phyloP scores from a whole-genome alignment of 2,113 vertebrate genomes.

The Dinomys branickii region DNA sequence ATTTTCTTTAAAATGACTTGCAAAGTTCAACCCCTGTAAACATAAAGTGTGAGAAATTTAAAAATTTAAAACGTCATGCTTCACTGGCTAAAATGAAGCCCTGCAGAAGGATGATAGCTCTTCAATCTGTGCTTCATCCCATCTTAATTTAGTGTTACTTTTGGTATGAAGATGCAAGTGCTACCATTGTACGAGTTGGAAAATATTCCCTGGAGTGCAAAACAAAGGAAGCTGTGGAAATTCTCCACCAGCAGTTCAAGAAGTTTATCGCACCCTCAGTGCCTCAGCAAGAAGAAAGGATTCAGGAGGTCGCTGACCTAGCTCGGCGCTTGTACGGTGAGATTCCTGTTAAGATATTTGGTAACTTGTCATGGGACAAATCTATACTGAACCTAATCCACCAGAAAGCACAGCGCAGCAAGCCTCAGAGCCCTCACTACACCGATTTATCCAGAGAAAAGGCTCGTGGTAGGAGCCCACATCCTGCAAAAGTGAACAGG shows the following conservation, averaged over 20 bases:
- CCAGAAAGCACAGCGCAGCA: neutral
- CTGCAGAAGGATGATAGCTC: neutral
- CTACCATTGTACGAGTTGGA: constrained; percentile 91
- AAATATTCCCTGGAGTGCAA: constrained; percentile 92
- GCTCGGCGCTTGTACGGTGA: constrained; percentile 91
- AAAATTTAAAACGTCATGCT: neutral
- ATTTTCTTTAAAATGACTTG: constrained; percentile 14
- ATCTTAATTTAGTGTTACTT: constrained; percentile 89
- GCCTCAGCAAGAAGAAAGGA: constrained; percentile 93
- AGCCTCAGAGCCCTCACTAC: neutral
- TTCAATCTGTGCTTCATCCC: constrained; percentile 57
- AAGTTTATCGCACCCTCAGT: constrained; percentile 92
- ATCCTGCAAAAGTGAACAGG: neutral
- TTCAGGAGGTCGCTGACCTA: constrained; percentile 89
- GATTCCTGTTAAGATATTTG: neutral
- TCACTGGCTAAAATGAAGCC: neutral
- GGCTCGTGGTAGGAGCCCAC: neutral
- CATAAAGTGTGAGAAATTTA: neutral
- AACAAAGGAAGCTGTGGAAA: constrained; percentile 90
- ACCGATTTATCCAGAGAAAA: neutral
- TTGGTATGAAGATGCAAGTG: constrained; percentile 93
- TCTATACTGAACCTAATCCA: neutral
- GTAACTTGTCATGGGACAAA: neutral
- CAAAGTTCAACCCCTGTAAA: neutral
- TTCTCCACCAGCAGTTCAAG: constrained; percentile 92